These are phyloP conservation scores for Trichonephila clavata DNA, from an alignment of 1,140 invertebrate species.

Conservation along the genomic window DNA sequence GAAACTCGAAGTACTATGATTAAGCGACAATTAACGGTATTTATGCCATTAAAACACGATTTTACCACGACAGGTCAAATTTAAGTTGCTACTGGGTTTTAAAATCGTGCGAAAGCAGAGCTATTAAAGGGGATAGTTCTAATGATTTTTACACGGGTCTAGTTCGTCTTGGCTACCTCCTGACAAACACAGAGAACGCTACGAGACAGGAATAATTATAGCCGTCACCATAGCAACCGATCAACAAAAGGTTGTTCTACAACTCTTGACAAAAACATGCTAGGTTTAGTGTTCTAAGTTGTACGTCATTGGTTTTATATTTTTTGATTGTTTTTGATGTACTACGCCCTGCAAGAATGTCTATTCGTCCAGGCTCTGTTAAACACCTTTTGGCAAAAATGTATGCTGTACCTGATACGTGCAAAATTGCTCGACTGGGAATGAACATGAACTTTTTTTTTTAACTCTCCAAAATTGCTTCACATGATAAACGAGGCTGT, in stretches of 20 bases:
- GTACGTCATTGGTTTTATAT: slow-evolving; percentile 3
- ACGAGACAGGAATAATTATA: slow-evolving; percentile 63
- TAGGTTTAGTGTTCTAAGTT: neutral
- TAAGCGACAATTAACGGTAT: neutral
- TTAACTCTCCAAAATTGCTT: neutral
- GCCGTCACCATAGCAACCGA: slow-evolving; percentile 14
- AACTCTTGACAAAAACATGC: neutral
- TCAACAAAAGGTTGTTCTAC: slow-evolving; percentile 36
- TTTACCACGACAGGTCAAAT: neutral
- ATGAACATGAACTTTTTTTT: neutral
- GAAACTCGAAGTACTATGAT: neutral
- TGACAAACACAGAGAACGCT: neutral
- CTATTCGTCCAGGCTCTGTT: neutral
- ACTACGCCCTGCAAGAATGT: neutral
- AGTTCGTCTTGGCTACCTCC: neutral
- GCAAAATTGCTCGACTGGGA: slow-evolving; percentile 15
- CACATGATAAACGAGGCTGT: neutral
- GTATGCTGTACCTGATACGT: neutral
- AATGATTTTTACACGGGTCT: slow-evolving; percentile 43
- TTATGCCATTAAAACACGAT: neutral
- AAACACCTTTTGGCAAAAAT: neutral
- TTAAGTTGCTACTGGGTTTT: slow-evolving; percentile 41
- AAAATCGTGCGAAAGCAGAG: neutral
- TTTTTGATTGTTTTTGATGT: slow-evolving; percentile 24
- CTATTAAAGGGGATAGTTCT: neutral